Evolutionary conservation across 2,888 invertebrate species (phyloP).

Genomic region (Idaea dimidiata): DNA sequence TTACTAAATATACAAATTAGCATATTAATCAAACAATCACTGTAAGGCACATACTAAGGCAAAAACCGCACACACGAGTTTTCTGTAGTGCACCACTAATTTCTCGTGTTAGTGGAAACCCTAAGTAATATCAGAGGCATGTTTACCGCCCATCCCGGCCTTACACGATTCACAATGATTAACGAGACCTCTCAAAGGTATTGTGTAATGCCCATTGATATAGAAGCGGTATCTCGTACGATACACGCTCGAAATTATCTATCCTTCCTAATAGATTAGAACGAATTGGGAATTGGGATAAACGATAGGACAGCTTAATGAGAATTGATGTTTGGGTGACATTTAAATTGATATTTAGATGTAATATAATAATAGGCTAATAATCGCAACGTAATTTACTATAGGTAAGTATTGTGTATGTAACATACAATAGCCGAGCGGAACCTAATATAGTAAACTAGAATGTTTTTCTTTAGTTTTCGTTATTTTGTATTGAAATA

Average conservation of each 20-base stretch:
- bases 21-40: too few relatives aligned
- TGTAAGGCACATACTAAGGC: not conserved
- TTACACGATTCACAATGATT: constrained; percentile 1
- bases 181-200: not conserved
- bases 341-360: not conserved
- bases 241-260: not conserved
- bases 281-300: not conserved
- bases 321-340: not conserved
- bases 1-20: too few relatives aligned
- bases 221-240: not conserved
- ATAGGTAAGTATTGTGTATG: too few relatives aligned
- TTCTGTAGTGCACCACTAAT: not conserved
- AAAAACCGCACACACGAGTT: not conserved
- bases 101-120: not conserved
- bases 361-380: too few relatives aligned
- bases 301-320: not conserved
- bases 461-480: too few relatives aligned
- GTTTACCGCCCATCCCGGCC: not conserved
- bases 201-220: constrained; percentile 1
- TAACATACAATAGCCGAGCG: too few relatives aligned
- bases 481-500: too few relatives aligned
- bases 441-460: too few relatives aligned
- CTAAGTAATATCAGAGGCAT: not conserved
- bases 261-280: not conserved
- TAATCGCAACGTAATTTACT: too few relatives aligned